These are phyloP conservation scores for Temnothorax unifasciatus DNA, from an alignment of 2,888 invertebrate species.

Conservation along the genomic window DNA sequence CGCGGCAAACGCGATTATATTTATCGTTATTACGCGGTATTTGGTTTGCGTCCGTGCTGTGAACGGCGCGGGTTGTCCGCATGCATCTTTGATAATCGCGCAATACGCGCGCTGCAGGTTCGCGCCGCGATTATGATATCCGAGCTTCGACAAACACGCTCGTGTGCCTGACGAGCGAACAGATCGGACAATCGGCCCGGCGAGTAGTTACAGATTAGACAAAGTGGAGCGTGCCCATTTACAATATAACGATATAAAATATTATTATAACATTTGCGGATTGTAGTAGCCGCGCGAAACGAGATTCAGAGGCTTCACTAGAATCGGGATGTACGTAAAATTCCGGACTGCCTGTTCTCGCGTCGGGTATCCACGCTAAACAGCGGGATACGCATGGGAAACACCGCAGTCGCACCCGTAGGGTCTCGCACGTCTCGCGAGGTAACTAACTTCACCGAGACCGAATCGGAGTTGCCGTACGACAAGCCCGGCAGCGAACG, in stretches of 20 bases:
- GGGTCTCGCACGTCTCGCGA: slow-evolving; percentile 12
- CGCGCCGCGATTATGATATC: slow-evolving; percentile 29
- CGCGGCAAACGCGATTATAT: slow-evolving; percentile 43
- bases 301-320: background rate
- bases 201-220: background rate
- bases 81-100: slow-evolving; percentile 52
- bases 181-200: background rate
- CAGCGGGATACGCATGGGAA: slow-evolving; percentile 8
- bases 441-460: slow-evolving; percentile 33
- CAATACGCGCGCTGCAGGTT: slow-evolving; percentile 12
- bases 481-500: slow-evolving; percentile 25
- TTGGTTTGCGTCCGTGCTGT: slow-evolving; percentile 28
- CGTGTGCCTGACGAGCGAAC: background rate
- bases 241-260: background rate
- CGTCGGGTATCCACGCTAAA: background rate
- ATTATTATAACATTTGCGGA: background rate
- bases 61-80: slow-evolving; percentile 21
- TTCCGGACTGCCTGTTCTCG: background rate
- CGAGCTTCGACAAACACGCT: background rate
- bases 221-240: background rate
- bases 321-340: background rate
- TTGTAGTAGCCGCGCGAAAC: background rate
- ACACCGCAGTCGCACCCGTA: background rate
- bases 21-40: slow-evolving; percentile 54
- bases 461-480: slow-evolving; percentile 28